Evolutionary conservation across 2,797 vertebrate genomes (phyloP), one percentile per base, ranked within the genome.

Genomic region (Anguilla pacifica): DNA sequence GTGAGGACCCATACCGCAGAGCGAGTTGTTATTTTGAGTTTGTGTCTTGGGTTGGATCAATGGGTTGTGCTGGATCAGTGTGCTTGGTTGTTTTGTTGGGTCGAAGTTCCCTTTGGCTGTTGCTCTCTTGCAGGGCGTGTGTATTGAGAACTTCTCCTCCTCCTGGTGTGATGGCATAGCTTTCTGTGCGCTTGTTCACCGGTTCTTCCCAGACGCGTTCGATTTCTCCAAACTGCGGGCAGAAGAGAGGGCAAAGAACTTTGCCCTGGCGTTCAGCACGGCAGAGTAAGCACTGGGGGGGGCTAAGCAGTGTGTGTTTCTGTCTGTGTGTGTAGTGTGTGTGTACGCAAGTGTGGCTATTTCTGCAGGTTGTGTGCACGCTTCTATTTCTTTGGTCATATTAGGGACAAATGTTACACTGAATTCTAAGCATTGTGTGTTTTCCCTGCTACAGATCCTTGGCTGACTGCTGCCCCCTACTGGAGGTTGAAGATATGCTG

Each of bases 131-230:
- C 5, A 99, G 99, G 97, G 97, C 0, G 95, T 99, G 91, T 95
- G 96, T 91, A 98, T 99, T 92, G 98, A 99, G 93, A 99, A 99
- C 95, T 99, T 99, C 93, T 99, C 98, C 0, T 99, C 99, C 0
- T 99, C 98, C 84, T 99, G 99, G 99, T 97, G 96, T 0, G 95
- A 99, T 0, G 99, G 99, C 25, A 94, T 99, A 96, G 99, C 99
- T 0, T 99, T 99, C 95, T 99, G 98, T 9, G 99, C 99, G 10
- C 94, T 99, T 59, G 96, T 99, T 85, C 99, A 99, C 92, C 98
- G 97, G 85, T 99, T 98, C 94, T 99, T 99, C 93, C 98, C 99
- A 0, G 96, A 98, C 0, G 97, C 98, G 0, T 99, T 99, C 51
- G 98, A 99, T 93, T 99, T 96, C 90, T 96, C 95, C 84, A 95